Evolutionary conservation across 2,113 vertebrate genomes (phyloP).

Genomic region (Myiagra hebetior): DNA sequence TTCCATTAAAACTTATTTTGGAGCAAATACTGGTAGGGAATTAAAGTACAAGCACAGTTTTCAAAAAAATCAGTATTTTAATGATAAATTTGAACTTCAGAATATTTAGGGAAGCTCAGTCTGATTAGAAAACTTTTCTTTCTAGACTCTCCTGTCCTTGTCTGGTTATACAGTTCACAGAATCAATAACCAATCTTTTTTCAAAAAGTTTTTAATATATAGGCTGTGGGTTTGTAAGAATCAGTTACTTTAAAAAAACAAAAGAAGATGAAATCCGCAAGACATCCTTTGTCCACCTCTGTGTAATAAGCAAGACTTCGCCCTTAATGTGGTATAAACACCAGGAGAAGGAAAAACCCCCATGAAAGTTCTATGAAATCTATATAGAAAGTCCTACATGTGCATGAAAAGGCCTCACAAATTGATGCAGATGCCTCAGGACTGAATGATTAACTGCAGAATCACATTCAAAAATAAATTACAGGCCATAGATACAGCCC

Average conservation of each 20-base stretch:
- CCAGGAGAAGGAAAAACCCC: fast-evolving
- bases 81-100: not conserved
- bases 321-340: not conserved
- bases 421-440: not conserved
- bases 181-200: not conserved
- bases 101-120: not conserved
- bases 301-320: not conserved
- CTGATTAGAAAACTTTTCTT: not conserved
- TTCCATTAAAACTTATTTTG: not conserved
- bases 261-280: not conserved
- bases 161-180: not conserved
- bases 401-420: not conserved
- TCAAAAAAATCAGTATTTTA: not conserved
- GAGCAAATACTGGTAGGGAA: not conserved
- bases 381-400: not conserved
- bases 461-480: not conserved
- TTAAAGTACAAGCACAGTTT: not conserved
- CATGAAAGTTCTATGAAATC: not conserved
- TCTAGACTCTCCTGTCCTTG: not conserved
- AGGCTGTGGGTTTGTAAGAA: not conserved
- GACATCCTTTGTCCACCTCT: not conserved
- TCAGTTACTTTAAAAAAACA: not conserved
- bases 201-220: fast-evolving
- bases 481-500: not conserved
- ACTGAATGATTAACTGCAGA: conserved; percentile 13